Conservation (phyloP, 2,113 vertebrate species). For the Cottus gobio region DNA sequence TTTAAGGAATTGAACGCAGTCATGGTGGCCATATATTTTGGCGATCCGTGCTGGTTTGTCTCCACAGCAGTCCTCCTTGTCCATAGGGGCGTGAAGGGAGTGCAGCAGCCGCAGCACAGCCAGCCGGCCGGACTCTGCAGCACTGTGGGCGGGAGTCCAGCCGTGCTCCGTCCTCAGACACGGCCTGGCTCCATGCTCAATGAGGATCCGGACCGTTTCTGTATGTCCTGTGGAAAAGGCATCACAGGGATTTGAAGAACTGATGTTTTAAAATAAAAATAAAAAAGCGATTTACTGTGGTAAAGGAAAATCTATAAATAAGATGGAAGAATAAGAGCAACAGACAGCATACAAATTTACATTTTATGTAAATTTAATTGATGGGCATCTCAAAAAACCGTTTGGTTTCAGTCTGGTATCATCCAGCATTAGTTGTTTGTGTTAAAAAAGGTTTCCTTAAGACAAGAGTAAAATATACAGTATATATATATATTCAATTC, state of each 20-base stretch:
- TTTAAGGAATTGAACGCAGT: slow-evolving; percentile 88
- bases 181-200: slow-evolving; percentile 85
- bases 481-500: background rate
- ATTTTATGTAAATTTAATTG: no score
- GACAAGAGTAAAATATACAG: background rate
- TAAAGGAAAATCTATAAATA: background rate
- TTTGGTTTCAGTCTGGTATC: no score
- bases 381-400: no score
- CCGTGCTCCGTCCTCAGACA: slow-evolving; percentile 87
- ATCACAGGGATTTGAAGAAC: background rate
- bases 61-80: slow-evolving; percentile 86
- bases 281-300: background rate
- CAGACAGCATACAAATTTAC: background rate
- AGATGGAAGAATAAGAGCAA: no score
- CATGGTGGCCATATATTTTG: slow-evolving; percentile 89
- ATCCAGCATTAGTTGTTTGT: background rate
- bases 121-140: slow-evolving; percentile 87
- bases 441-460: no score
- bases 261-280: background rate
- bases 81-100: slow-evolving; percentile 84
- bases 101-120: slow-evolving; percentile 87
- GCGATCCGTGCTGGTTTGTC: slow-evolving; percentile 89
- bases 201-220: slow-evolving; percentile 83
- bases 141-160: slow-evolving; percentile 91
- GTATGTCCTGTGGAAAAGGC: slow-evolving; percentile 80